These are phyloP conservation scores for Drosophila asahinai DNA, from an alignment of 1,140 invertebrate genomes.

Conservation along the genomic window DNA sequence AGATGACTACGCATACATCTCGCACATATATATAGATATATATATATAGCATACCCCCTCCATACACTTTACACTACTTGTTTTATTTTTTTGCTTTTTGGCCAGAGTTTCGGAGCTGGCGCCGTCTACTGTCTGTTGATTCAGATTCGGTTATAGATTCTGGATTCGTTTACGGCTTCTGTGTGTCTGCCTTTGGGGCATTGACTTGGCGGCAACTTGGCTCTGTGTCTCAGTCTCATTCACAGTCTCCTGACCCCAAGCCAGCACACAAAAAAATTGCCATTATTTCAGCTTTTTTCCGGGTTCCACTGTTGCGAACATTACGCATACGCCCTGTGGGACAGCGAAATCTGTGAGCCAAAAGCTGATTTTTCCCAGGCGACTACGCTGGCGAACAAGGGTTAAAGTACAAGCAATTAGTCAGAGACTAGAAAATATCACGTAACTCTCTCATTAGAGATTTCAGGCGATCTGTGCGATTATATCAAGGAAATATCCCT, in stretches of 20 bases:
- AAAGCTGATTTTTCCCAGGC: constrained; percentile 22
- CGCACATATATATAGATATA: not conserved
- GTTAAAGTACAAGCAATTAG: constrained; percentile 1
- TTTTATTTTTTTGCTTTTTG: constrained; percentile 16
- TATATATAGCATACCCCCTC: not conserved
- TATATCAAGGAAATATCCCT: too few relatives aligned
- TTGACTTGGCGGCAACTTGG: constrained; percentile 56
- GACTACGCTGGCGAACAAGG: not conserved
- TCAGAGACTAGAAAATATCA: not conserved
- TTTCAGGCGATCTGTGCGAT: not conserved
- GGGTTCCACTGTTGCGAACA: constrained; percentile 21
- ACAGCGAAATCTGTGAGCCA: constrained; percentile 9
- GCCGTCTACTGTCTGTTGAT: constrained; percentile 54
- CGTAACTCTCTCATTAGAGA: not conserved
- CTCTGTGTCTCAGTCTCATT: constrained; percentile 32
- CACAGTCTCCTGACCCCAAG: constrained; percentile 40
- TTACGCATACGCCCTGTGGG: constrained; percentile 63
- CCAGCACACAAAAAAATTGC: constrained; percentile 32
- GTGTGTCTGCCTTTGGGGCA: constrained; percentile 34
- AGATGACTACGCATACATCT: constrained; percentile 68
- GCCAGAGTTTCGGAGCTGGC: constrained; percentile 27
- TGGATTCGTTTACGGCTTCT: constrained; percentile 42
- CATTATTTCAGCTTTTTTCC: not conserved
- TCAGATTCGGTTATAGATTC: constrained; percentile 54
- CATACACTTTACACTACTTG: constrained; percentile 25